phyloP scores from a whole-genome alignment of 2,888 invertebrate species.

The Punctoribates punctum region DNA sequence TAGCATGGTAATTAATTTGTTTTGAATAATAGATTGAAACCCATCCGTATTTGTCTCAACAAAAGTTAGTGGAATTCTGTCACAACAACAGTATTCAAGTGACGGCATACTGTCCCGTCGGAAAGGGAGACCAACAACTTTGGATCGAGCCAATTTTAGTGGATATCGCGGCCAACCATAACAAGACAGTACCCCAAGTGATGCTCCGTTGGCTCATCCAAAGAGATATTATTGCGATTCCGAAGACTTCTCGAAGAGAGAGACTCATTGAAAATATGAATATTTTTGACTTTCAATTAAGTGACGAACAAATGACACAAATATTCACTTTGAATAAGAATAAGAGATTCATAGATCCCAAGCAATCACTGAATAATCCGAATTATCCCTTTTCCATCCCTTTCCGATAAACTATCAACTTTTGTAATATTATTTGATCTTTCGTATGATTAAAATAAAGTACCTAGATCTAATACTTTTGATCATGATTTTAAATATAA shows the following conservation, averaged over 20 bases:
- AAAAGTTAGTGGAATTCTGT: slow-evolving; percentile 37
- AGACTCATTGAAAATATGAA: slow-evolving; percentile 35
- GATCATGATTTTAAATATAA: not conserved
- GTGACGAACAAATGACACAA: slow-evolving; percentile 28
- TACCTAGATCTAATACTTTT: not conserved
- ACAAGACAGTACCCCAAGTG: slow-evolving; percentile 32
- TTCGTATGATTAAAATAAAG: too few relatives aligned
- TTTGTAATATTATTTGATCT: not conserved
- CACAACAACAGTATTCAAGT: not conserved
- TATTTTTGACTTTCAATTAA: slow-evolving; percentile 35
- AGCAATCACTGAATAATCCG: not conserved
- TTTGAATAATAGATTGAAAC: slow-evolving; percentile 24
- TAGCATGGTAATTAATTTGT: not conserved
- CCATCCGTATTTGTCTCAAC: slow-evolving; percentile 39
- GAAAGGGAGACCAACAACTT: slow-evolving; percentile 17
- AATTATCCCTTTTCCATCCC: slow-evolving; percentile 33
- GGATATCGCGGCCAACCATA: slow-evolving; percentile 31
- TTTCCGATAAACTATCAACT: not conserved
- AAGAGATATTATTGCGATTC: slow-evolving; percentile 35
- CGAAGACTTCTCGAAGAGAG: not conserved
- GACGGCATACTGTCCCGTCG: slow-evolving; percentile 40
- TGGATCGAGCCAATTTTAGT: slow-evolving; percentile 7
- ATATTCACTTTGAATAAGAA: slow-evolving; percentile 28
- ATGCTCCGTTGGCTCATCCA: slow-evolving; percentile 40
- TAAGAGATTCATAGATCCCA: slow-evolving; percentile 2